phyloP scores from a whole-genome alignment of 2,888 invertebrate genomes.

The Pandemis corylana region DNA sequence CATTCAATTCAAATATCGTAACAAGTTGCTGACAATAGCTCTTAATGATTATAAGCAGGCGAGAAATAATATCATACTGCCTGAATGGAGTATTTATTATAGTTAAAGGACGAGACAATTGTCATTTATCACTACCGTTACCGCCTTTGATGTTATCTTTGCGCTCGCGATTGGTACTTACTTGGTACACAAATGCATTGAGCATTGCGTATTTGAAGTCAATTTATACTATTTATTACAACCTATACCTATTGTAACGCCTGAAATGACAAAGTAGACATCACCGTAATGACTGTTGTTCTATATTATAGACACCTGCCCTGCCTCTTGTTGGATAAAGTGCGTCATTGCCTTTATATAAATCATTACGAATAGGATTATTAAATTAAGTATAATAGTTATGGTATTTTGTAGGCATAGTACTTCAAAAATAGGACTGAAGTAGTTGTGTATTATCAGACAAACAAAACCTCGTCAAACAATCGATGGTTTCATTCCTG shows the following conservation, averaged over 20 bases:
- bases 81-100: conserved; percentile 78
- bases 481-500: too few relatives aligned
- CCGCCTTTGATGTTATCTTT: conserved; percentile 81
- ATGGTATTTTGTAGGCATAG: background rate
- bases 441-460: background rate
- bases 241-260: conserved; percentile 33
- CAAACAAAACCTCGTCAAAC: background rate
- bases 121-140: conserved; percentile 81
- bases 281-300: background rate
- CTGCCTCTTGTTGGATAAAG: background rate
- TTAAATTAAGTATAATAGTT: background rate
- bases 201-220: conserved; percentile 32
- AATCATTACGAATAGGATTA: background rate
- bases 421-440: background rate
- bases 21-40: conserved; percentile 74
- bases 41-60: conserved; percentile 79
- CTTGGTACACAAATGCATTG: conserved; percentile 44
- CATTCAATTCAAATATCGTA: conserved; percentile 82
- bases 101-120: conserved; percentile 79
- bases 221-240: conserved; percentile 38
- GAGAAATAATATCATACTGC: conserved; percentile 78
- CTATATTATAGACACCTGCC: background rate
- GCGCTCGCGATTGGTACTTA: conserved; percentile 56
- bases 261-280: conserved; percentile 28
- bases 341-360: background rate